phyloP scores from a whole-genome alignment of 2,888 invertebrate genomes.

The Dryobota labecula region DNA sequence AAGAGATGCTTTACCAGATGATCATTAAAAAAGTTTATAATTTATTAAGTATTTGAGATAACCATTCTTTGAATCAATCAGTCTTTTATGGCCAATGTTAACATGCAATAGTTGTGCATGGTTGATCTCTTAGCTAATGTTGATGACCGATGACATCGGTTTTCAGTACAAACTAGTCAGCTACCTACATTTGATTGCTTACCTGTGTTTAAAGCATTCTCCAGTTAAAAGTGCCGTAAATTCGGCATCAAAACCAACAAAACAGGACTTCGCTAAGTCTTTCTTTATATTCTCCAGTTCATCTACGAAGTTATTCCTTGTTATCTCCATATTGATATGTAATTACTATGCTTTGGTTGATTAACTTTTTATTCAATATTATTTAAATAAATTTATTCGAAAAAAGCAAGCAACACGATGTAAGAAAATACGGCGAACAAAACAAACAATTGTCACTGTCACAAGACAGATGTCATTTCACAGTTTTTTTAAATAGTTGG shows the following conservation, averaged over 20 bases:
- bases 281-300: constrained; percentile 89
- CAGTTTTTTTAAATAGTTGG: background rate
- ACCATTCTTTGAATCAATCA: background rate
- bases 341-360: background rate
- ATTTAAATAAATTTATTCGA: background rate
- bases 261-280: constrained; percentile 90
- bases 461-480: background rate
- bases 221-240: constrained; percentile 91
- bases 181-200: too few relatives aligned
- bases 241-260: constrained; percentile 93
- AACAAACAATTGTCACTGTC: constrained; percentile 19
- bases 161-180: background rate
- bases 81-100: background rate
- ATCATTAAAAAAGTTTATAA: too few relatives aligned
- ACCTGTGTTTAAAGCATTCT: constrained; percentile 89
- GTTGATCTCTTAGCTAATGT: background rate
- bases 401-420: background rate
- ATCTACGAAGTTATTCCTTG: constrained; percentile 91
- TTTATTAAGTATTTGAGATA: background rate
- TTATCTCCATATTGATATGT: constrained; percentile 91
- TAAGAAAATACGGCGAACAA: background rate
- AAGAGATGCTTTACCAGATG: background rate
- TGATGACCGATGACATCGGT: background rate
- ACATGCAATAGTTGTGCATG: background rate
- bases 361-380: background rate